Evolutionary conservation across 2,888 invertebrate species (phyloP).

Genomic region (Pandemis corylana): DNA sequence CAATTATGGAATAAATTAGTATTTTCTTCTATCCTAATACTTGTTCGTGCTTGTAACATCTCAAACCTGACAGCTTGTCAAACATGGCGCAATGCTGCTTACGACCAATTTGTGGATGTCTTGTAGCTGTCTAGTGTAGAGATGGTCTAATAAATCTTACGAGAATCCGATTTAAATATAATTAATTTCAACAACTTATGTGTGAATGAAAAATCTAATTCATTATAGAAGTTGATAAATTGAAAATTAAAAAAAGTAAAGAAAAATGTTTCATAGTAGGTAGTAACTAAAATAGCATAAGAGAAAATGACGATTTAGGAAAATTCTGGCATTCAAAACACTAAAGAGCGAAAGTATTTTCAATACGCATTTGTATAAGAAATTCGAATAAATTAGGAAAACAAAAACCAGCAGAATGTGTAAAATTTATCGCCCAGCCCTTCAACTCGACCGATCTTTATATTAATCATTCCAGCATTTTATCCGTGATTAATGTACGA

Average conservation of each 20-base stretch:
- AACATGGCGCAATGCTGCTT: slow-evolving; percentile 13
- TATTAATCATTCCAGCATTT: slow-evolving; percentile 21
- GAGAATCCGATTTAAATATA: slow-evolving; percentile 19
- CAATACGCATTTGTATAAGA: neutral
- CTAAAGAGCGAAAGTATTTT: neutral
- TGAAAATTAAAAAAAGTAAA: neutral
- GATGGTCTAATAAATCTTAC: slow-evolving; percentile 22
- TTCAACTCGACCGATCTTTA: slow-evolving; percentile 25
- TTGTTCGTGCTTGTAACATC: neutral
- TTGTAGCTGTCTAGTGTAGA: slow-evolving; percentile 20
- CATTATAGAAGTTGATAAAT: neutral
- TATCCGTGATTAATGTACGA: slow-evolving; percentile 11
- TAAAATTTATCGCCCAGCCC: slow-evolving; percentile 20
- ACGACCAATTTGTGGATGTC: slow-evolving; percentile 24
- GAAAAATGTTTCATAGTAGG: neutral
- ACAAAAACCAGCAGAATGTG: slow-evolving; percentile 21
- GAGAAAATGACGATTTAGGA: neutral
- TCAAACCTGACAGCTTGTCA: slow-evolving; percentile 18
- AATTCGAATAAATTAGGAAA: slow-evolving; percentile 11
- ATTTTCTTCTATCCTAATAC: neutral
- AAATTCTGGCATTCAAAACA: neutral
- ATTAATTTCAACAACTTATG: slow-evolving; percentile 16
- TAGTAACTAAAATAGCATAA: neutral
- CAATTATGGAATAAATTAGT: neutral
- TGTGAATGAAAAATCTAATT: neutral